phyloP scores from a whole-genome alignment of 2,888 invertebrate species.

The Trissolcus brochymenae region DNA sequence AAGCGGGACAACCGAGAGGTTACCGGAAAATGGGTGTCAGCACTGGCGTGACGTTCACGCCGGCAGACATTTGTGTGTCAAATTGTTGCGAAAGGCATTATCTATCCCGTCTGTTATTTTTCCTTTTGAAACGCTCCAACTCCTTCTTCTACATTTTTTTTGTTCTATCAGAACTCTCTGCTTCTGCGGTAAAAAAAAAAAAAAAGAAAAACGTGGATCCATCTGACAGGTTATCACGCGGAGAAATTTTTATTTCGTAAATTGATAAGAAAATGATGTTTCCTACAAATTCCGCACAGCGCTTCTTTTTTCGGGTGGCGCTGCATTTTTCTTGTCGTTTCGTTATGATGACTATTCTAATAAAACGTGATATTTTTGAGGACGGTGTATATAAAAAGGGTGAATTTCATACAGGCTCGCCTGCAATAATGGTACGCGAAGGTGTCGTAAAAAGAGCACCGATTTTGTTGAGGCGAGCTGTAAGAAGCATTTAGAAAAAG shows the following conservation, averaged over 20 bases:
- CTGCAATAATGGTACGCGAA: slow-evolving; percentile 8
- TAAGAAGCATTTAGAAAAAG: slow-evolving; percentile 50
- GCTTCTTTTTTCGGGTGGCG: too few species aligned
- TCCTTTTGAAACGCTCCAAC: neutral
- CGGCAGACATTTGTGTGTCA: slow-evolving; percentile 43
- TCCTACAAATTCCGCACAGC: neutral
- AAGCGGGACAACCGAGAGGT: too few species aligned
- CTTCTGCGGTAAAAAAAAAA: too few species aligned
- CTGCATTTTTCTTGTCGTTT: neutral
- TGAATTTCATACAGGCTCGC: too few species aligned
- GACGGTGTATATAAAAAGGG: neutral
- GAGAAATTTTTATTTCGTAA: slow-evolving; percentile 12
- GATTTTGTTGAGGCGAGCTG: slow-evolving; percentile 33
- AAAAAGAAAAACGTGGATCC: neutral
- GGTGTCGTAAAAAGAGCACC: slow-evolving; percentile 41
- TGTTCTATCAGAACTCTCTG: neutral
- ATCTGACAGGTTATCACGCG: slow-evolving; percentile 12
- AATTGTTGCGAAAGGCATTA: slow-evolving; percentile 36
- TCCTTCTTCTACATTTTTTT: slow-evolving; percentile 8
- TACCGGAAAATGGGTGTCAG: slow-evolving; percentile 40
- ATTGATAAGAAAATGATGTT: slow-evolving; percentile 24
- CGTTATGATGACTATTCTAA: neutral
- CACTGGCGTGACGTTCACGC: slow-evolving; percentile 36
- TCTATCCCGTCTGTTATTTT: slow-evolving; percentile 27
- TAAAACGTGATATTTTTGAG: slow-evolving; percentile 1